Evolutionary conservation across 2,113 vertebrate genomes (phyloP).

Genomic region (Hoplias malabaricus): DNA sequence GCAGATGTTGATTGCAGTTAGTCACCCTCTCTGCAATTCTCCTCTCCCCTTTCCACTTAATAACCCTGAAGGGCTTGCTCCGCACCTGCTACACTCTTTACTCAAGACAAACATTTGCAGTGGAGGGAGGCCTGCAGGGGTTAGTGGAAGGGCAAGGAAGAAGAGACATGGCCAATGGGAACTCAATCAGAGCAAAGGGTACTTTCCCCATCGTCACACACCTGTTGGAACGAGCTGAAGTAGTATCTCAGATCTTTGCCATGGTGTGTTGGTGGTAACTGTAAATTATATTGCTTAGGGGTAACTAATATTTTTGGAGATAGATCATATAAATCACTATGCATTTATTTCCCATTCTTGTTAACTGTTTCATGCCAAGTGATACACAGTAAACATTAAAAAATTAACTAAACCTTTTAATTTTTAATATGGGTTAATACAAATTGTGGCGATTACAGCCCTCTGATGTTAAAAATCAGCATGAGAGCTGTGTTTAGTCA

Average conservation of each 20-base stretch:
- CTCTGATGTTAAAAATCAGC: no score
- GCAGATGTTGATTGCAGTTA: slow-evolving; percentile 54
- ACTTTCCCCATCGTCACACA: slow-evolving; percentile 26
- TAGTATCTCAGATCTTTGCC: slow-evolving; percentile 2
- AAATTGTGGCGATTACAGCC: no score
- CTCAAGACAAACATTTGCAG: slow-evolving; percentile 60
- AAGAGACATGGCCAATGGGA: slow-evolving; percentile 26
- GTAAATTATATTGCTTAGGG: slow-evolving; percentile 4
- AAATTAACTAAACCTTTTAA: no score
- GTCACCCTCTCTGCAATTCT: not conserved
- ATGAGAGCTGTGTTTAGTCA: no score
- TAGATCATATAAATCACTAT: no score
- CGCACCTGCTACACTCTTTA: slow-evolving; percentile 65
- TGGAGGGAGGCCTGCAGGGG: slow-evolving; percentile 6
- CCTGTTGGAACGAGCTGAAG: slow-evolving; percentile 26
- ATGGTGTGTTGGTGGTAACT: not conserved
- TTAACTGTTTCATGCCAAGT: no score
- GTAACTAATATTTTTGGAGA: not conserved
- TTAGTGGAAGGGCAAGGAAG: slow-evolving; percentile 13
- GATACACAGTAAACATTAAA: no score
- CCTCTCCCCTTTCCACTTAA: slow-evolving; percentile 26
- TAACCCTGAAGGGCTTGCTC: slow-evolving; percentile 49
- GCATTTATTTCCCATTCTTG: no score
- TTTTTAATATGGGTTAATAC: no score
- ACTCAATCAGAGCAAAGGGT: slow-evolving; percentile 8